Percentiles rank a stretch among this genome's conserved stretches.
Conservation (phyloP, 2,797 vertebrate genomes). For the Enteromius viviparus region DNA sequence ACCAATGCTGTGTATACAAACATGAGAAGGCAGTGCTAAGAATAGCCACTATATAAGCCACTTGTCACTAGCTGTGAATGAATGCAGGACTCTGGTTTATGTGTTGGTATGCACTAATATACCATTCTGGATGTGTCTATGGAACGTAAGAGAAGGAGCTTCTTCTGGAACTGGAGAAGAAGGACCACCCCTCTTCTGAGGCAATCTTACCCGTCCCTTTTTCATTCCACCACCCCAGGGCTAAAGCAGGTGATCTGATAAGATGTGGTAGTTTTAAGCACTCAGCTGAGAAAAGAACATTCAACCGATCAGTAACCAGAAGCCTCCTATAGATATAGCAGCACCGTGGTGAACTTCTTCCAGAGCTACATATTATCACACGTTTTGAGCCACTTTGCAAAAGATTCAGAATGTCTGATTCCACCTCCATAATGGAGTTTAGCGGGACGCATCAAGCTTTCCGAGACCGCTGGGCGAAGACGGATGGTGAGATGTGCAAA, state of each 20-base stretch:
- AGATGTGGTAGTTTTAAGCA: conserved; percentile 71
- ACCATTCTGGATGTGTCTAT: conserved; percentile 43
- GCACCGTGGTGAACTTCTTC: conserved; percentile 51
- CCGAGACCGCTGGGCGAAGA: conserved; percentile 86
- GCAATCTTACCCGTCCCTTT: conserved; percentile 18
- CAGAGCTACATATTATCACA: background rate
- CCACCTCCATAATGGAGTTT: conserved; percentile 71
- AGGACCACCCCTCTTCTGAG: conserved; percentile 60
- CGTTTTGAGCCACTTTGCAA: conserved; percentile 52
- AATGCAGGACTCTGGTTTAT: conserved; percentile 49
- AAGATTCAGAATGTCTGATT: conserved; percentile 37
- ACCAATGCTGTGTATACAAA: conserved; percentile 63
- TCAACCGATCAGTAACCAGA: conserved; percentile 74
- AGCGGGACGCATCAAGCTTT: conserved; percentile 88
- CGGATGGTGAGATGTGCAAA: conserved; percentile 86
- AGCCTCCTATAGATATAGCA: conserved; percentile 75
- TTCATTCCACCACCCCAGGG: conserved; percentile 18
- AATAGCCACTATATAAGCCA: conserved; percentile 59
- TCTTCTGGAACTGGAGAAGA: conserved; percentile 50
- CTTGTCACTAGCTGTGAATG: conserved; percentile 26
- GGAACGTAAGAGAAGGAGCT: conserved; percentile 41
- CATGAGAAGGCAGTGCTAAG: conserved; percentile 62
- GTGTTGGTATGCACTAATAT: conserved; percentile 56
- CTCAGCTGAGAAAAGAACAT: conserved; percentile 71
- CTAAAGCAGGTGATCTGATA: conserved; percentile 73